Base-by-base conservation (phyloP, 1,140 invertebrate species). In the Rhagoletis zephyria region DNA sequence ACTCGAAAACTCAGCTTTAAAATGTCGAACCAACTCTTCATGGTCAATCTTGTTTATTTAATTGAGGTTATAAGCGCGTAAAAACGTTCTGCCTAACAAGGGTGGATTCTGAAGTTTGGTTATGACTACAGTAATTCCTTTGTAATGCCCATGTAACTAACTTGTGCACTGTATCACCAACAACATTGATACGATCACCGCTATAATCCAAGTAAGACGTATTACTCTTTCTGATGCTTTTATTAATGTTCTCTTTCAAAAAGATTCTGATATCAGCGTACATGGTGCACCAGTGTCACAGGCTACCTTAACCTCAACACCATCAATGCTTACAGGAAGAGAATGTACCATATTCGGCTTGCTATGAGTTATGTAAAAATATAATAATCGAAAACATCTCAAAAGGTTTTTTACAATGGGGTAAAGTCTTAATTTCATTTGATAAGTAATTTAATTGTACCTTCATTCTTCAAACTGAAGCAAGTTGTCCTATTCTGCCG, bases 191-290 rank as follows among this genome's bases (percentile, higher is more conserved):
- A 30, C 30, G 16, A 63, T 63, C 51, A n/a, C 56, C 56, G 61
- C 67, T 64, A 56, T 87, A 87, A 87, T 61, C 56, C 7, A 87
- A 48, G 9, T 67, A 87, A 16, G 63, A 61, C 5, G 56, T 19
- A 56, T 63, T 70, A 56, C 63, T 40, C 12, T 40, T 12, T n/a
- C 16, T 19, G 45, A 48, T 70, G 70, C 60, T 65, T 14, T 87
- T 87, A 59, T 87, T 87, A 87, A 30, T 87, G 48, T 70, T n/a
- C 45, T 87, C 12, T 87, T 14, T 61, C 60, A 48, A 87, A 87
- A 77, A 19, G 14, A 42, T 64, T 87, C 74, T 16, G 87, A 87
- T 77, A 87, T 67, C 56, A 87, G 30, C 30, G 30, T 30, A 30
- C 30, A 30, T 30, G 30, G 30, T 30, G 30, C 30, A 30, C 30